phyloP scores from a whole-genome alignment of 2,888 invertebrate genomes.

The Trissolcus brochymenae region DNA sequence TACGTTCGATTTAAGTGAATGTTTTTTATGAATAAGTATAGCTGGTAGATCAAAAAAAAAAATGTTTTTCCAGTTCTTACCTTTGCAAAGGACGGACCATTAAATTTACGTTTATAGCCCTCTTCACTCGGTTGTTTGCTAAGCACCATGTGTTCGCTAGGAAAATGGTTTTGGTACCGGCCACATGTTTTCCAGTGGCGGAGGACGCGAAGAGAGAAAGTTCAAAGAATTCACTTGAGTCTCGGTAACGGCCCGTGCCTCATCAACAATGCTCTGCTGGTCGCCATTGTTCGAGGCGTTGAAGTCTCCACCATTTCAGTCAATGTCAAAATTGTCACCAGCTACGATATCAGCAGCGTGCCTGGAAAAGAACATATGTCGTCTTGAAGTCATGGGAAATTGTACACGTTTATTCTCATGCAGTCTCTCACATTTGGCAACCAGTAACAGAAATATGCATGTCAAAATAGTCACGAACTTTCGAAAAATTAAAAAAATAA shows the following conservation, averaged over 20 bases:
- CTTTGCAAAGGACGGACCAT: conserved; percentile 21
- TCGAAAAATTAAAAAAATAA: too few relatives aligned
- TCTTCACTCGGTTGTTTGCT: conserved; percentile 46
- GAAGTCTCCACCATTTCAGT: conserved; percentile 29
- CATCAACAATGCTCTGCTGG: conserved; percentile 44
- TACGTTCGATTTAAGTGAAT: neutral
- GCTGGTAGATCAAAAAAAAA: neutral
- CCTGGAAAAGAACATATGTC: conserved; percentile 26
- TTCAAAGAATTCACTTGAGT: conserved; percentile 43
- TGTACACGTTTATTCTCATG: neutral
- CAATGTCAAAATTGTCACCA: conserved; percentile 37
- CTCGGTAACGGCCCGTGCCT: conserved; percentile 28
- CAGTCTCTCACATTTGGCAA: neutral
- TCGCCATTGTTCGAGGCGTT: conserved; percentile 41
- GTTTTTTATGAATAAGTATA: neutral
- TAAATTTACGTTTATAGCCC: conserved; percentile 45
- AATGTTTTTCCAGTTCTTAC: conserved; percentile 5
- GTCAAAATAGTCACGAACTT: too few relatives aligned
- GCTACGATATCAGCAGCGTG: conserved; percentile 18
- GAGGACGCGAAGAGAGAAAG: conserved; percentile 46
- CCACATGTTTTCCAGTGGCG: conserved; percentile 47
- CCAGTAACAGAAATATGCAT: neutral
- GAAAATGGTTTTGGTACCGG: conserved; percentile 31
- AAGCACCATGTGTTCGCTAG: conserved; percentile 43
- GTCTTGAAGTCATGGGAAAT: conserved; percentile 10